Base-by-base conservation (phyloP, 2,797 vertebrate genomes). In the Bradypus variegatus region DNA sequence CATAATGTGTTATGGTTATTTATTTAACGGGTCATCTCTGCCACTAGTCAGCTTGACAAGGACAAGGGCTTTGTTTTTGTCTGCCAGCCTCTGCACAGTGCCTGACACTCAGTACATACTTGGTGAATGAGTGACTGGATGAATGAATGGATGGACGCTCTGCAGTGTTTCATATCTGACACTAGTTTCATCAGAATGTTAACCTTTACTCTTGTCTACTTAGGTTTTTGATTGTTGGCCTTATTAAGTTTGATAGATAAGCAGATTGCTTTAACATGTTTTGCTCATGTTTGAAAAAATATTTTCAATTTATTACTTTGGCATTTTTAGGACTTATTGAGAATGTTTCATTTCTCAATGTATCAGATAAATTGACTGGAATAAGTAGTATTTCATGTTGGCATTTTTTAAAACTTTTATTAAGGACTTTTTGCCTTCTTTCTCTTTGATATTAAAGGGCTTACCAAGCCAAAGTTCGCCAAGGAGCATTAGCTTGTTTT, bases 401-500 rank as follows among this genome's bases (percentile, higher is more conserved):
- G 3, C 33, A 38, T 69, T 89, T 95, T 73, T 10, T 55, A 76
- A 90, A 92, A 64, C 3, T 60, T 72, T 86, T 11, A 14, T n/a
- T 55, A 86, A 81, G 91, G 65, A 25, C 10, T 36, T 80, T 58
- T 75, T 60, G 72, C 70, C 29, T 36, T 84, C 53, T 70, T 91
- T 89, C 64, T 86, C 76, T 87, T 89, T 38, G 38, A 6, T 92
- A 60, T 95, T 91, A 72, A 94, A 99, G 99, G 94, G 97, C 98
- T 65, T 98, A 98, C 94, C 98, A 99, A 80, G 98, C 98, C 31
- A 98, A 97, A 53, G 98, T 99, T 93, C 98, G 99, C 70, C 99
- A 99, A 96, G 98, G 97, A 86, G 98, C 99, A 1, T 97, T 99
- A 91, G 98, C 98, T 86, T 99, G 98, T 95, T 98, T 99, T 96